Base-by-base conservation (phyloP, 1,140 invertebrate genomes). In the Nasonia giraulti region DNA sequence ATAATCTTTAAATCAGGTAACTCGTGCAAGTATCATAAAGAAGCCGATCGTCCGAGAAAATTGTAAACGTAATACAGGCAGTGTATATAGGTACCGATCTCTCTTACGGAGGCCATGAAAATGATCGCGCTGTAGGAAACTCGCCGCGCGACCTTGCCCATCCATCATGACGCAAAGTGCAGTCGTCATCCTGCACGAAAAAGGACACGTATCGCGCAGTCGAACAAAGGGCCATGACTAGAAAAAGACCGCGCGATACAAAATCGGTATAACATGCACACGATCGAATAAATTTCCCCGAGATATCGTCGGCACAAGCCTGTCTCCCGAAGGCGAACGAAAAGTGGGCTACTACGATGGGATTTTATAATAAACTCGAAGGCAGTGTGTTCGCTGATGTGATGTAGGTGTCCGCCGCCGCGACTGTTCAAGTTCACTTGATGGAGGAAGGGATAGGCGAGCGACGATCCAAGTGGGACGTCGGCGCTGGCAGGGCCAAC, bases 371-470 rank as follows among this genome's bases (percentile, higher is more conserved):
- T 40, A 78, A 23, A 71, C 37, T n/a, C n/a, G 76, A 50, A 23
- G 76, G 69, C 50, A 27, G 73, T 74, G 23, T 62, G 23, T 62
- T 44, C 27, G 37, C 47, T 55, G 20, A 27, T 50, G 5, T 50
- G 20, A 27, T 50, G 5, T 50, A 50, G 55, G 47, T 23, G 68
- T 27, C 68, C 31, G 33, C 50, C 37, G 37, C 5, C 7, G 3
- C 20, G 55, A 17, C 55, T 7, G 17, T 62, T n/a, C 47, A 33
- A 68, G 62, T 82, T 90, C 89, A 92, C 87, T 91, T 92, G 8
- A 92, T 87, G 86, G 92, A 92, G 80, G 91, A 91, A 10, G 93
- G 93, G 47, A 91, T 91, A 17, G 93, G 92, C 78, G 92, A 91
- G 87, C 92, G 89, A 50, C 91, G 90, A 47, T 90, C 89, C 7